Evolutionary conservation across 2,888 invertebrate genomes (phyloP), one percentile per base, ranked within the genome.

Genomic region (Lymantria monacha): DNA sequence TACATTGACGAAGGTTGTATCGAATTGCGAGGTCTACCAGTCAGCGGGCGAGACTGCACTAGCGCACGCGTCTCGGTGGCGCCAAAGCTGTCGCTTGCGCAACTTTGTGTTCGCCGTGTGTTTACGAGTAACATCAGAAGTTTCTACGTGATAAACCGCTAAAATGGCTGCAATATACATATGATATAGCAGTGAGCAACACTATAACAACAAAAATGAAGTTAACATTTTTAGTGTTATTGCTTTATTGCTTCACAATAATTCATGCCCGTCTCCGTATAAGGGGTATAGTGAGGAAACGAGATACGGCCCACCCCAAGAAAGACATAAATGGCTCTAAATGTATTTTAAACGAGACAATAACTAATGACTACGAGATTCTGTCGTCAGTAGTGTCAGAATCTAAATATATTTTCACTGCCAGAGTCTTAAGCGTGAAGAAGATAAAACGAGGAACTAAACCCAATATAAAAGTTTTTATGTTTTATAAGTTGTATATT

Each of bases 361-460:
- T 90, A 85, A 89, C 88, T 84, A 90, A 91, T 85, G 90, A 91
- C 85, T 90, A 89, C 76, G 90, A 90, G 85, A 88, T 90, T 84
- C 76, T 91, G 83, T 85, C 89, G 78, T 91, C 90, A 70, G 87
- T 86, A 70, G 90, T 91, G 72, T 90, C 90, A 78, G 90, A 90
- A 80, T 89, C 90, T 77, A 88, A 88, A 83, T 90, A 91, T 79
- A 86, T 91, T 81, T 91, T 91, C 81, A 87, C 89, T 58, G 90
- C 89, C 59, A 80, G 89, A 64, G 88, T 91, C 63, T 75, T 91
- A 63, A 88, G 83, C 76, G 86, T 90, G 74, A 87, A 77, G 78
- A 89, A 87, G 83, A 87, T 89, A 81, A 89, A 83, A 72, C 87
- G 85, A 51, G 86, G 83, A 43, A 74, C 62, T 63, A 84, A 78